These are phyloP conservation scores for Polypedilum vanderplanki DNA, from an alignment of 1,140 invertebrate genomes.

Conservation along the genomic window DNA sequence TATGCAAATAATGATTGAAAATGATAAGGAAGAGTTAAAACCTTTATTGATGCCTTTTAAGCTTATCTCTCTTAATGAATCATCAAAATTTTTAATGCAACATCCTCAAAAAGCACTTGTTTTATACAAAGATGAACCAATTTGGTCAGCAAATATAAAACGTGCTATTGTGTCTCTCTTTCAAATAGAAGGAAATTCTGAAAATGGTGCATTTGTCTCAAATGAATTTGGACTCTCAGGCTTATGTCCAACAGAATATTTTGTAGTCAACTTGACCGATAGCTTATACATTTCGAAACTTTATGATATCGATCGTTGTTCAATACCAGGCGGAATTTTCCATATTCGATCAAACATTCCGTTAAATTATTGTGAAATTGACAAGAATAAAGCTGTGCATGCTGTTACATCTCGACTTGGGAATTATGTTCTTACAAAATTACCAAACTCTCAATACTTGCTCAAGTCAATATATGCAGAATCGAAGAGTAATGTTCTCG, in stretches of 20 bases:
- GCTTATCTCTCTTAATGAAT: conserved; percentile 32
- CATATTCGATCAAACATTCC: conserved; percentile 41
- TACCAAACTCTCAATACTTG: conserved; percentile 40
- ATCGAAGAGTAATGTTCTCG: conserved; percentile 41
- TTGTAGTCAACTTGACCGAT: conserved; percentile 41
- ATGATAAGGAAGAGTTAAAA: not conserved
- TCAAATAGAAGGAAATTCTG: conserved; percentile 46
- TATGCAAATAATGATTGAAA: not conserved
- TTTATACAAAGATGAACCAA: conserved; percentile 45
- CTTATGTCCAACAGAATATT: conserved; percentile 42
- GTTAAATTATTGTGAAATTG: conserved; percentile 41
- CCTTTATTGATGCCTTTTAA: conserved; percentile 42
- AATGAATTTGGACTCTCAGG: conserved; percentile 47
- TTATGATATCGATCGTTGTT: conserved; percentile 40
- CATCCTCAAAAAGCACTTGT: conserved; percentile 44
- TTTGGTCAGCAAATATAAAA: conserved; percentile 63
- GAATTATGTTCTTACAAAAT: not conserved
- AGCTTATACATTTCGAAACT: conserved; percentile 41
- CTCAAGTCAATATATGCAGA: conserved; percentile 41
- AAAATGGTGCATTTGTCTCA: conserved; percentile 45
- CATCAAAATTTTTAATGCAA: conserved; percentile 36
- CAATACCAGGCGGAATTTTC: conserved; percentile 39
- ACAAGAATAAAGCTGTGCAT: conserved; percentile 42
- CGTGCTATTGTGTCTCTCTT: conserved; percentile 55
- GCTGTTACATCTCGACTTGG: conserved; percentile 37